Evolutionary conservation across 2,888 invertebrate genomes (phyloP), one percentile per base, ranked within the genome.

Genomic region (Zele albiditarsus): DNA sequence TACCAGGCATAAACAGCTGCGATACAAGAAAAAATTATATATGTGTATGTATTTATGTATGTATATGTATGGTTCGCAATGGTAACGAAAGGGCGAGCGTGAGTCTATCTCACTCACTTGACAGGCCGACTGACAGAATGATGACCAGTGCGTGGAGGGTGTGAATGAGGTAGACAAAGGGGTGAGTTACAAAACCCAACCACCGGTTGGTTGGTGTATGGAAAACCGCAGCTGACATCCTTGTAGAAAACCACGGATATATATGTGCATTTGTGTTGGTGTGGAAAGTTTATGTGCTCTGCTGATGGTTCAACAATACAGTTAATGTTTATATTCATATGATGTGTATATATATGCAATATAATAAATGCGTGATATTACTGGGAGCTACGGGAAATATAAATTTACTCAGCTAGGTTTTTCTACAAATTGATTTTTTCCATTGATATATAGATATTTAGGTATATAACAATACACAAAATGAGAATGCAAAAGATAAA

Each of bases 141-240:
- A 78, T 77, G 76, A 77, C 78, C 78, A 74, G 53, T 69, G 60
- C 66, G 78, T 78, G 84, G 80, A 86, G 88, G 87, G 88, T 88
- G 86, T 84, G 84, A 86, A 85, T 80, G 78, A 82, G 84, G 80
- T 80, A 82, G 83, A 84, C 82, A 77, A 82, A 80, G 80, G 86
- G 84, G 84, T 84, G 84, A 80, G 81, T 78, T 79, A 72, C 66
- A 74, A 74, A 72, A 75, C 68, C 75, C 42, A 68, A 49, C 53
- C 63, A 65, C 31, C 42, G 63, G 38, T 62, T 66, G 74, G 76
- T 62, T 58, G 57, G 49, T 82, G 83, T 23, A 23, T 76, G 87
- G 86, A 82, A 75, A 83, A 84, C 87, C 88, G 82, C 88, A 86
- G 85, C 87, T 86, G 88, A 87, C 87, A 80, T 79, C 77, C 79